Percentiles rank a stretch among this genome's conserved stretches.
phyloP scores from a whole-genome alignment of 2,888 invertebrate species.

The Parelbella ahira region DNA sequence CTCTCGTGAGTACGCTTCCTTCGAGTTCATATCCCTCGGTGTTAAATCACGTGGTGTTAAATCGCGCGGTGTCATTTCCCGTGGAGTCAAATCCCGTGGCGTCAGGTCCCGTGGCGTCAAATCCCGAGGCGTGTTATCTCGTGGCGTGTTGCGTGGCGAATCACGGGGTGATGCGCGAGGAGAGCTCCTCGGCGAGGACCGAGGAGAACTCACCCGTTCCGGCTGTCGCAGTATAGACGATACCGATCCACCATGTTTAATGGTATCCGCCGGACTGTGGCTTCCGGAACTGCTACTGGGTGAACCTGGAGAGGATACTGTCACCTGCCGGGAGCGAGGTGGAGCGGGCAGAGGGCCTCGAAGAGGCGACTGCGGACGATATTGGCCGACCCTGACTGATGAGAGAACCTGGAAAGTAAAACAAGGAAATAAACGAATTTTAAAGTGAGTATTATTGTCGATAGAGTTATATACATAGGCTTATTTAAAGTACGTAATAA shows the following conservation, averaged over 20 bases:
- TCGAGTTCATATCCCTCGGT: conserved; percentile 37
- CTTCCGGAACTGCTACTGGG: conserved; percentile 93
- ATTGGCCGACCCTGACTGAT: conserved; percentile 86
- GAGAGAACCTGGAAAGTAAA: conserved; percentile 80
- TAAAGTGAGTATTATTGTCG: no score
- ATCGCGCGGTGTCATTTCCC: conserved; percentile 24
- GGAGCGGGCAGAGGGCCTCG: conserved; percentile 81
- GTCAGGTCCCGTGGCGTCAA: conserved; percentile 50
- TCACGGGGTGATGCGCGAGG: conserved; percentile 63
- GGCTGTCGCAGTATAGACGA: conserved; percentile 71
- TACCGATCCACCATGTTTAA: conserved; percentile 82
- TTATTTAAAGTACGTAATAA: no score
- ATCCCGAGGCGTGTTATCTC: conserved; percentile 38
- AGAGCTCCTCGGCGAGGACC: conserved; percentile 66
- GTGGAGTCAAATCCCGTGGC: conserved; percentile 29
- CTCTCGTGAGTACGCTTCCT: conserved; percentile 45
- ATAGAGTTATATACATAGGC: no score
- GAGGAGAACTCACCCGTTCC: conserved; percentile 56
- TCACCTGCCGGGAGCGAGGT: conserved; percentile 73
- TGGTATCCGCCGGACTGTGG: conserved; percentile 88
- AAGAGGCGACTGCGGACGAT: conserved; percentile 86
- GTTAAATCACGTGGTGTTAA: conserved; percentile 28
- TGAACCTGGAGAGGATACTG: conserved; percentile 87
- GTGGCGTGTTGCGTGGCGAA: conserved; percentile 51
- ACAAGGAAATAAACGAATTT: no score